Conservation (phyloP, 1,140 invertebrate genomes). For the Phocides pigmalion region DNA sequence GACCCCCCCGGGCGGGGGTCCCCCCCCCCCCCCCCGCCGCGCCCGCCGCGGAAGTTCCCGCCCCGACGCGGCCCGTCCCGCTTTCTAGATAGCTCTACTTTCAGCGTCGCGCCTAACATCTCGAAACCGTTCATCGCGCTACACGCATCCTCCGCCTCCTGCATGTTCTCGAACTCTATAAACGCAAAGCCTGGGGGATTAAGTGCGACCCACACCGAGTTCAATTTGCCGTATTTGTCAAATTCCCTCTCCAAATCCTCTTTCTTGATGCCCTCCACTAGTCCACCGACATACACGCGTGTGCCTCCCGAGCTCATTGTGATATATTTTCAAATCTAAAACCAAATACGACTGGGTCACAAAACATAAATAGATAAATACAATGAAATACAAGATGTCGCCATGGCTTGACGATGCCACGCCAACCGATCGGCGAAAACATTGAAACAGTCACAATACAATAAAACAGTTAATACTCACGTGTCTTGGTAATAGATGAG, state of each 20-base stretch:
- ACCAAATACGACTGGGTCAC: conserved; percentile 41
- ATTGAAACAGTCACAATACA: conserved; percentile 46
- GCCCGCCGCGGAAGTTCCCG: conserved; percentile 81
- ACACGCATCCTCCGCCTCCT: conserved; percentile 97
- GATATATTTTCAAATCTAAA: conserved; percentile 58
- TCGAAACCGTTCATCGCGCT: conserved; percentile 95
- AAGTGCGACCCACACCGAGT: conserved; percentile 94
- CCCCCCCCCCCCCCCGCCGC: conserved; percentile 64
- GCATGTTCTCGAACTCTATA: conserved; percentile 97
- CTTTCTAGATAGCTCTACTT: conserved; percentile 92
- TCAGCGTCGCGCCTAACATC: conserved; percentile 90
- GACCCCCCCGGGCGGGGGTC: conserved; percentile 36
- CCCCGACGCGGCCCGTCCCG: conserved; percentile 85
- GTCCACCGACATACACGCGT: conserved; percentile 93
- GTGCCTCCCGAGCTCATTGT: conserved; percentile 85
- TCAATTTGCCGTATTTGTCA: conserved; percentile 95
- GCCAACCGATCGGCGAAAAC: conserved; percentile 51
- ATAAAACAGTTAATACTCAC: conserved; percentile 59
- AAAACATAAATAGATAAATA: conserved; percentile 63
- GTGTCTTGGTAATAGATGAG: conserved; percentile 48
- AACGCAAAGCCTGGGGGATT: conserved; percentile 97
- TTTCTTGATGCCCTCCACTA: conserved; percentile 93
- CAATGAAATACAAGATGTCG: conserved; percentile 79
- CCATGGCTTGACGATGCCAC: conserved; percentile 71
- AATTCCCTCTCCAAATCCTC: conserved; percentile 94